Conservation (phyloP, 2,113 vertebrate genomes). For the Peromyscus polionotus region DNA sequence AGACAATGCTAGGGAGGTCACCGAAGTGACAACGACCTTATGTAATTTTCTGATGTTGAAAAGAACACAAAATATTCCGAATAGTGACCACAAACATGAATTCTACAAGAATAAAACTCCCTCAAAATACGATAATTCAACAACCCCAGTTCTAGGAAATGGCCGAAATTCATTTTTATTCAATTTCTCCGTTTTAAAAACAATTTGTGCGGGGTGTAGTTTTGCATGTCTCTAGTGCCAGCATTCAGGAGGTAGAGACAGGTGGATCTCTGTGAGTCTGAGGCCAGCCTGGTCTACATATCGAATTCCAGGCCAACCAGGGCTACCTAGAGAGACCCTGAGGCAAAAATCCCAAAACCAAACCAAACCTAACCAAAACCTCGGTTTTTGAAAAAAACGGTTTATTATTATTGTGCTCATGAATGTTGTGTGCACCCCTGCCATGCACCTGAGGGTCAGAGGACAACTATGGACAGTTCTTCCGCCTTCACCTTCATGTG, state of each 20-base stretch:
- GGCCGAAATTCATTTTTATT: not conserved
- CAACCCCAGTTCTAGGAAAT: not conserved
- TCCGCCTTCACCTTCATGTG: not conserved
- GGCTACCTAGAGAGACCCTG: not conserved
- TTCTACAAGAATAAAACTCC: not conserved
- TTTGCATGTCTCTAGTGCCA: not conserved
- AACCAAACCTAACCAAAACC: not conserved
- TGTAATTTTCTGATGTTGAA: slow-evolving; percentile 38
- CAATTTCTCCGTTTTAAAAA: not conserved
- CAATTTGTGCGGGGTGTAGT: not conserved
- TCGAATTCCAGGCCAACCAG: not conserved
- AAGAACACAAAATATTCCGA: slow-evolving; percentile 22
- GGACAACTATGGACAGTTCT: not conserved
- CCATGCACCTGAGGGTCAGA: not conserved
- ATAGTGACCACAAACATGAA: not conserved
- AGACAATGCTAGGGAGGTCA: not conserved
- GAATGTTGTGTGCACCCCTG: too few relatives aligned
- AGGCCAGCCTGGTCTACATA: not conserved
- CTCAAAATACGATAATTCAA: not conserved
- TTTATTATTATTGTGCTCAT: not conserved
- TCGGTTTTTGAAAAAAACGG: not conserved
- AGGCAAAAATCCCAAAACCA: not conserved
- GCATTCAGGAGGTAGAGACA: not conserved
- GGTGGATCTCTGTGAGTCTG: not conserved
- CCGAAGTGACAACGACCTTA: slow-evolving; percentile 34